phyloP scores from a whole-genome alignment of 2,113 vertebrate species.

The Varanus salvator region DNA sequence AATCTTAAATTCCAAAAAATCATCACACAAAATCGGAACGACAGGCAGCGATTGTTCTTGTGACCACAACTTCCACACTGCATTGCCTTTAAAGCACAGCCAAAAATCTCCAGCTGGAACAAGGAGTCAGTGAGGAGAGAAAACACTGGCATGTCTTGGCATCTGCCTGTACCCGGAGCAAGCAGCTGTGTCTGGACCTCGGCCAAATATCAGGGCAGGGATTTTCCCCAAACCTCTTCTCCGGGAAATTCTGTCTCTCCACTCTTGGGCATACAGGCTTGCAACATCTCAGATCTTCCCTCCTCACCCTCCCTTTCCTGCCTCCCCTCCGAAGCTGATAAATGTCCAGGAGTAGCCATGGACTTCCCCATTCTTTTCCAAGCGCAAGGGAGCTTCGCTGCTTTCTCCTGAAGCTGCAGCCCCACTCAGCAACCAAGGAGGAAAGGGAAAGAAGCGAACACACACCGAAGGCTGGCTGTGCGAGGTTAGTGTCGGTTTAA shows the following conservation, averaged over 20 bases:
- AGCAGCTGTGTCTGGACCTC: conserved; percentile 10
- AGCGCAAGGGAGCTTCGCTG: neutral
- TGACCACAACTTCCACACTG: neutral
- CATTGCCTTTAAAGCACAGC: neutral
- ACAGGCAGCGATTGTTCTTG: neutral
- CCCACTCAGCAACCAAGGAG: neutral
- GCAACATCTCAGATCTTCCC: conserved; percentile 44
- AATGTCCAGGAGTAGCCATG: neutral
- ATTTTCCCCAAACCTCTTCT: conserved; percentile 56
- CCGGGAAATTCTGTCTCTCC: conserved; percentile 48
- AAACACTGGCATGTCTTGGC: neutral
- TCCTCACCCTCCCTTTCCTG: neutral
- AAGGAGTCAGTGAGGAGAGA: conserved; percentile 6
- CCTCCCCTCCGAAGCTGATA: conserved; percentile 40
- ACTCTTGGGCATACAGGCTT: neutral
- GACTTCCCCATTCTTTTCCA: neutral
- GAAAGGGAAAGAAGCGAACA: too few species aligned
- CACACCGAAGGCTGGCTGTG: neutral
- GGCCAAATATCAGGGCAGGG: conserved; percentile 51
- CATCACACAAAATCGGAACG: neutral
- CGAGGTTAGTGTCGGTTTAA: conserved; percentile 59
- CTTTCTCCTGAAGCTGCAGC: neutral
- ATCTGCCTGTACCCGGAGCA: neutral
- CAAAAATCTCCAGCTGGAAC: neutral
- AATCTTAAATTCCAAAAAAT: neutral